These are phyloP conservation scores for Biston stratarius DNA, from an alignment of 2,888 invertebrate genomes.

Conservation along the genomic window DNA sequence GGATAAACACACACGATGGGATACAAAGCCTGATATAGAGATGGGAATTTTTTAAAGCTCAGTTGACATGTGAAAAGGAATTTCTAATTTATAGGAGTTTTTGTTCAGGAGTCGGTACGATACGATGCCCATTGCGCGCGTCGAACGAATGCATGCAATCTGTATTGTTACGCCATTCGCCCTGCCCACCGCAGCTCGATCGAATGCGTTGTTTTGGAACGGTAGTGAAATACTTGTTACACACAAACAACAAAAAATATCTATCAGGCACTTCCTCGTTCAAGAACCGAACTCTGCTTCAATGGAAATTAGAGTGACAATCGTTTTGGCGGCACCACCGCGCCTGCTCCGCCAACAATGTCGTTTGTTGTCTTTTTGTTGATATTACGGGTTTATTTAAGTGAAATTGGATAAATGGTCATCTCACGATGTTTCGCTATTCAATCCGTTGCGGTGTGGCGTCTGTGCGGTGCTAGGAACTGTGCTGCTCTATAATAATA, in stretches of 20 bases:
- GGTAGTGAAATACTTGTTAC: constrained; percentile 74
- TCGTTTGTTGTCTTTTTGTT: constrained; percentile 78
- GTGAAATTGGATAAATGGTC: constrained; percentile 86
- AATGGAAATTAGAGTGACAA: constrained; percentile 58
- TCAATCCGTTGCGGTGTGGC: constrained; percentile 73
- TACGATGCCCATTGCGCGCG: neutral
- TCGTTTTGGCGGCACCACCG: constrained; percentile 50
- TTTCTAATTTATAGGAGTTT: constrained; percentile 1
- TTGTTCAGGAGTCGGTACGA: neutral
- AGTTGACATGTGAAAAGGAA: constrained; percentile 22
- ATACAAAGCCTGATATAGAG: constrained; percentile 39
- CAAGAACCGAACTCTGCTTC: constrained; percentile 58
- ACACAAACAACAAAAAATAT: constrained; percentile 65
- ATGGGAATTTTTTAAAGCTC: constrained; percentile 32
- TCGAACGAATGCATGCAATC: constrained; percentile 45
- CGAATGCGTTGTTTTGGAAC: constrained; percentile 74
- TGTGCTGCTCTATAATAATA: constrained; percentile 57
- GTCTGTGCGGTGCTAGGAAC: constrained; percentile 65
- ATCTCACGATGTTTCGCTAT: constrained; percentile 76
- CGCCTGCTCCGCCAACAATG: constrained; percentile 66
- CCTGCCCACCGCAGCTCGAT: constrained; percentile 58
- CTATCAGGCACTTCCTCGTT: constrained; percentile 47
- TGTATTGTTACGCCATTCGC: constrained; percentile 65
- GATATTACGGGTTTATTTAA: constrained; percentile 84
- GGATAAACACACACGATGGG: constrained; percentile 20